A percentile compares a stretch with the other conserved stretches of the same genome.
Conservation (phyloP, 1,140 invertebrate species). For the Arctopsyche grandis region DNA sequence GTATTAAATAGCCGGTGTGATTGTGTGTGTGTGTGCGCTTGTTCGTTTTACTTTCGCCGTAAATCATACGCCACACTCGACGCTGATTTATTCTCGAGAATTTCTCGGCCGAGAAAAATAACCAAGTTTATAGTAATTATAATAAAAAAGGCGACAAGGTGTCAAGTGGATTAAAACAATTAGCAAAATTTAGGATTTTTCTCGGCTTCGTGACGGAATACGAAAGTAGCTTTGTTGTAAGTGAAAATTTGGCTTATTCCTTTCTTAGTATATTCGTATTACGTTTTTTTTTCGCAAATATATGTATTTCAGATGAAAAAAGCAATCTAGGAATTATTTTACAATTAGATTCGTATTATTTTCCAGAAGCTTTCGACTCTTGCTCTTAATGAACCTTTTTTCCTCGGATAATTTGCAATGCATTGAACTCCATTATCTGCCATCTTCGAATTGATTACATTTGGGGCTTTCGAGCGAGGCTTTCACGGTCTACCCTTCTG, state of each 20-base stretch:
- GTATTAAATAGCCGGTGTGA: not conserved
- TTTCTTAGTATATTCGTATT: no score
- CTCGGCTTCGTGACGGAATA: not conserved
- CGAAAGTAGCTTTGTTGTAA: no score
- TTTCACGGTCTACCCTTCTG: not conserved
- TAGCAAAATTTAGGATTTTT: not conserved
- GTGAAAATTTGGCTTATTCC: no score
- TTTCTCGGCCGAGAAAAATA: not conserved
- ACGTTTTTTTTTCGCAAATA: no score
- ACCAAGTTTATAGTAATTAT: no score
- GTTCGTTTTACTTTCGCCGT: not conserved
- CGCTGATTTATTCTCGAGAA: not conserved
- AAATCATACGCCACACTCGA: not conserved
- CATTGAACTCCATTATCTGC: conserved; percentile 19
- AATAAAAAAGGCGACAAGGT: not conserved
- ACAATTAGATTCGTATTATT: conserved; percentile 2
- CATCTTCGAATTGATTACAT: conserved; percentile 1
- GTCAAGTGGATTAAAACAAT: conserved; percentile 4
- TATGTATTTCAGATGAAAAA: no score
- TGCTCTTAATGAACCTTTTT: not conserved
- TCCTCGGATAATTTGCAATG: conserved; percentile 17
- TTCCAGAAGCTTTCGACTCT: not conserved
- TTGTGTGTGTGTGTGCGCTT: not conserved
- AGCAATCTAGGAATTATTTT: no score
- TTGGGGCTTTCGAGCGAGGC: not conserved